Conservation (phyloP, 2,113 vertebrate species). For the Sigmodon hispidus region DNA sequence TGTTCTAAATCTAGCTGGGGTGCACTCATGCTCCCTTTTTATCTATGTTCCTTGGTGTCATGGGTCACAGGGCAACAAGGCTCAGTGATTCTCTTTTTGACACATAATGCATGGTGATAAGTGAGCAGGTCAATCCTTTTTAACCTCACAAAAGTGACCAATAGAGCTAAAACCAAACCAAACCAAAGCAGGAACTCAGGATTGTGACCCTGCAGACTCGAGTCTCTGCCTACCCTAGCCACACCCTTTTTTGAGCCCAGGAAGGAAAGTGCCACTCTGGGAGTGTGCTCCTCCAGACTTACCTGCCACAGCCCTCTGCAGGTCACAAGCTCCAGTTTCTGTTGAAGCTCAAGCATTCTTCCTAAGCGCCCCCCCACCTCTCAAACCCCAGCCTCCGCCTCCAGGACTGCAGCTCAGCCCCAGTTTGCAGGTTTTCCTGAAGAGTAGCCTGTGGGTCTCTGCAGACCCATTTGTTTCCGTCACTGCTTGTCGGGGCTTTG, state of each 20-base stretch:
- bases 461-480: not conserved
- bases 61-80: not conserved
- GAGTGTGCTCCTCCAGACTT: not conserved
- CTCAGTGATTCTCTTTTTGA: not conserved
- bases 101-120: not conserved
- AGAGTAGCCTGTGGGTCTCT: no score
- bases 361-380: not conserved
- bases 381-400: not conserved
- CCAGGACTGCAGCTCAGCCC: not conserved
- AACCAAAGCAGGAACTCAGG: not conserved
- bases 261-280: not conserved
- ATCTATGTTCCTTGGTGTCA: rapidly evolving
- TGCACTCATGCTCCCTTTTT: not conserved
- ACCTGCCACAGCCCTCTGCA: not conserved
- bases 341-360: not conserved
- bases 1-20: not conserved
- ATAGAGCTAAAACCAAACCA: not conserved
- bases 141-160: not conserved
- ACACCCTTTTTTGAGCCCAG: not conserved
- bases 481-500: not conserved
- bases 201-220: not conserved
- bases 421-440: not conserved
- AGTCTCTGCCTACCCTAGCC: not conserved
- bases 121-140: not conserved
- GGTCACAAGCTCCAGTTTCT: not conserved